A percentile compares a stretch with the other conserved stretches of the same genome.
Evolutionary conservation across 2,888 invertebrate genomes (phyloP).

Genomic region (Minunthozetes semirufus): DNA sequence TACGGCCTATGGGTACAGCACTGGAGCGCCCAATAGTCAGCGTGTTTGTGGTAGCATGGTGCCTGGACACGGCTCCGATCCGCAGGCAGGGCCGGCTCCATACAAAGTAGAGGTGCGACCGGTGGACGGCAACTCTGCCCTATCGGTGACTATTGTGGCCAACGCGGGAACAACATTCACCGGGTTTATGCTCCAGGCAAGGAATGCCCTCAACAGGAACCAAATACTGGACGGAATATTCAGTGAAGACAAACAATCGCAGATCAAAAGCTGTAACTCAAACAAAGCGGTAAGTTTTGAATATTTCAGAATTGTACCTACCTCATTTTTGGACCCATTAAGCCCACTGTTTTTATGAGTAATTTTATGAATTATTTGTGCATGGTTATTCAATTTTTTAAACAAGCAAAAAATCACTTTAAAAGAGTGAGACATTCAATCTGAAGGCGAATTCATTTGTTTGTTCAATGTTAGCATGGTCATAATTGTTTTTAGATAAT

Average conservation of each 20-base stretch:
- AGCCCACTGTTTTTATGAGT: too few relatives aligned
- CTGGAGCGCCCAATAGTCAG: conserved; percentile 36
- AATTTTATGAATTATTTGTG: too few relatives aligned
- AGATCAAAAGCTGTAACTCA: conserved; percentile 16
- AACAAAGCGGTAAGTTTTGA: neutral
- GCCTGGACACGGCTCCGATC: conserved; percentile 44
- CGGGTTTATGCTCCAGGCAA: conserved; percentile 61
- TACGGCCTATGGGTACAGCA: neutral
- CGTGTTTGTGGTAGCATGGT: conserved; percentile 44
- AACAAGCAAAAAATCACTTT: too few relatives aligned
- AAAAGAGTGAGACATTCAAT: too few relatives aligned
- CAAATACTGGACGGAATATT: conserved; percentile 26
- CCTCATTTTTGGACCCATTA: too few relatives aligned
- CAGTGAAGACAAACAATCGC: neutral
- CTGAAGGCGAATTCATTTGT: too few relatives aligned
- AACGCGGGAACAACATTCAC: conserved; percentile 55
- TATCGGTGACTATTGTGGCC: conserved; percentile 43
- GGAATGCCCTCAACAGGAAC: conserved; percentile 48
- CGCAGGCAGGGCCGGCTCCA: conserved; percentile 42
- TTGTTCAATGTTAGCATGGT: too few relatives aligned
- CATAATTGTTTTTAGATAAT: too few relatives aligned
- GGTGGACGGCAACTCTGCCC: too few relatives aligned
- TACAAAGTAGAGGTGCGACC: conserved; percentile 41
- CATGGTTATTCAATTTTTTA: too few relatives aligned
- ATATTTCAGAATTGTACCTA: too few relatives aligned